Evolutionary conservation across 2,113 vertebrate species (phyloP).

Genomic region (Sphyrna mokarran): DNA sequence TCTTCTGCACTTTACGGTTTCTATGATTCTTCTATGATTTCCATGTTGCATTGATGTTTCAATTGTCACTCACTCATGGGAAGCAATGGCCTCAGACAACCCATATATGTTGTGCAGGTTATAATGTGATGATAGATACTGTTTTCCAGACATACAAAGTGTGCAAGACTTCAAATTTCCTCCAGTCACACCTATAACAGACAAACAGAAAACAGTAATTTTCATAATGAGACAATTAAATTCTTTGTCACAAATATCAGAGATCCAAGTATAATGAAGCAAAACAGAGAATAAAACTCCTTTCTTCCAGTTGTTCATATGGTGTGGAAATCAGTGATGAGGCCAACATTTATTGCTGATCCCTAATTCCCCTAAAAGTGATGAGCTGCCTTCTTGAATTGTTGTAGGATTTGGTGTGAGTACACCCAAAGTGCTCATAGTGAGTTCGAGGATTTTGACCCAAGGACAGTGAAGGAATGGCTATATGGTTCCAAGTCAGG

Average conservation of each 20-base stretch:
- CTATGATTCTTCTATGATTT: no score
- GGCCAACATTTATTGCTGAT: no score
- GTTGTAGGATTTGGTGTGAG: no score
- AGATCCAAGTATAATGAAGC: not conserved
- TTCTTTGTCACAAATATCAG: not conserved
- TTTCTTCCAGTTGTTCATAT: no score
- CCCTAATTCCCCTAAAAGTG: no score
- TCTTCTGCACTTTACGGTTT: no score
- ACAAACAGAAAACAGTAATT: not conserved
- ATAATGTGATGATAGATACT: constrained; percentile 80
- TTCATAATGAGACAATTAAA: not conserved
- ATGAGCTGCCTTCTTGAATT: no score
- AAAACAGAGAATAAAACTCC: not conserved
- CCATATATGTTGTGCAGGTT: constrained; percentile 90
- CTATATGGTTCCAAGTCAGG: no score
- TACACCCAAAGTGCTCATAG: no score
- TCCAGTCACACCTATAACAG: constrained; percentile 66
- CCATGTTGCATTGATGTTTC: not conserved
- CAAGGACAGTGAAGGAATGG: no score
- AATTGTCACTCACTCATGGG: constrained; percentile 62
- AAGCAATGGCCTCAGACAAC: constrained; percentile 75
- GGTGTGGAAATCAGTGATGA: no score
- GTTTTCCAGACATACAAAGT: constrained; percentile 79
- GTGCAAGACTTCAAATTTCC: constrained; percentile 67
- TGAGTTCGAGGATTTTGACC: no score